Percentiles rank a stretch among this genome's conserved stretches.
Evolutionary conservation across 2,797 vertebrate genomes (phyloP).

Genomic region (Ibycter americanus): DNA sequence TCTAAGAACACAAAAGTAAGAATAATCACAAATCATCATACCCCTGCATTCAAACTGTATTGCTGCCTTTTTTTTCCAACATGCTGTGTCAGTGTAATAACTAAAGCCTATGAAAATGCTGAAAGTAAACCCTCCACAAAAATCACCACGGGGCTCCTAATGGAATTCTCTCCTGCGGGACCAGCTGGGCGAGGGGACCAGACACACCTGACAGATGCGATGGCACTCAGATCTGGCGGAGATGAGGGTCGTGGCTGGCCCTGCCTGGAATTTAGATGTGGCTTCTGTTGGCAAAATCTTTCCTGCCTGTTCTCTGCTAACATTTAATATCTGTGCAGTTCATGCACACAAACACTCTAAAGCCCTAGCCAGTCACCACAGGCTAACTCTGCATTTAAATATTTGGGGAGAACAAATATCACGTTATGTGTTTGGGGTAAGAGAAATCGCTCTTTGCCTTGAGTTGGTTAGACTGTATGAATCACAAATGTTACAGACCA

Average conservation of each 20-base stretch:
- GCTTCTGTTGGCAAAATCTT: background rate
- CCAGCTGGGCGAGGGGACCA: background rate
- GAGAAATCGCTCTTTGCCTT: background rate
- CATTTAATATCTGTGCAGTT: background rate
- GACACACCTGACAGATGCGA: background rate
- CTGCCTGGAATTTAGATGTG: constrained; percentile 10
- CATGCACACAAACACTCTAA: background rate
- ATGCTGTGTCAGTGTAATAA: fast-evolving
- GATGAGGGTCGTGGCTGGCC: background rate
- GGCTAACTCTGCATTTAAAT: background rate
- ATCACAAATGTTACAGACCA: constrained; percentile 29
- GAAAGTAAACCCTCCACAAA: background rate
- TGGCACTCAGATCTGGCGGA: background rate
- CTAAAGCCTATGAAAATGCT: background rate
- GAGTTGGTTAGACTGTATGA: background rate
- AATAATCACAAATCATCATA: background rate
- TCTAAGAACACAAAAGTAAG: background rate
- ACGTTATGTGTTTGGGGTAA: background rate
- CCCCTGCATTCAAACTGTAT: fast-evolving
- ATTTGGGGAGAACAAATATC: constrained; percentile 1
- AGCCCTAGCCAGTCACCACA: background rate
- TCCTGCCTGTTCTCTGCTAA: background rate
- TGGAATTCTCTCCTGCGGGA: background rate
- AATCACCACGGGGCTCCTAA: background rate
- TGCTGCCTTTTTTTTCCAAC: background rate